Conservation (phyloP, 2,113 vertebrate species). For the Mionectes macconnelli region DNA sequence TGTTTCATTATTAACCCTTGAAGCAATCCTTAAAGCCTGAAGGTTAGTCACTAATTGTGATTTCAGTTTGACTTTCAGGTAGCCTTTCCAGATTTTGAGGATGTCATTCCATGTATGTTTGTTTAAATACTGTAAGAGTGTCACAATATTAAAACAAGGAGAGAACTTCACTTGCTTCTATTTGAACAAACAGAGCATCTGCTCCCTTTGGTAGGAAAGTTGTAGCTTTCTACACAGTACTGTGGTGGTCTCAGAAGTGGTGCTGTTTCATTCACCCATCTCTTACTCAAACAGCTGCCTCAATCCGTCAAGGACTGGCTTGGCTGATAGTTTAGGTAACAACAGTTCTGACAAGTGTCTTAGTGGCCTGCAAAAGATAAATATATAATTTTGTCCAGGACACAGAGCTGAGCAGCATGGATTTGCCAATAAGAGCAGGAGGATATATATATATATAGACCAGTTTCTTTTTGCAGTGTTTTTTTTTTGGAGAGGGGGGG, state of each 20-base stretch:
- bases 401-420: neutral
- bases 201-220: neutral
- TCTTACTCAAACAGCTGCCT: neutral
- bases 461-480: neutral
- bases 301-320: neutral
- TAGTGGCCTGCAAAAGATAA: neutral
- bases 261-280: neutral
- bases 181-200: neutral
- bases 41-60: neutral
- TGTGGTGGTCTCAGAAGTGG: neutral
- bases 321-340: neutral
- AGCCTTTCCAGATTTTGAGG: neutral
- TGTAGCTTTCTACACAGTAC: neutral
- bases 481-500: neutral
- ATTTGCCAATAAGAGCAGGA: neutral
- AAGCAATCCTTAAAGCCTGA: neutral
- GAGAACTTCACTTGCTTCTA: neutral
- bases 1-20: neutral
- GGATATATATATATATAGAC: neutral
- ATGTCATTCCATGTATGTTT: neutral
- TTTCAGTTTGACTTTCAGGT: neutral
- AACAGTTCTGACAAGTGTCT: neutral
- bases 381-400: neutral
- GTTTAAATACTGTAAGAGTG: neutral
- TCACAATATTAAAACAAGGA: neutral